These are phyloP conservation scores for Parasteatoda lunata DNA, from an alignment of 2,888 invertebrate species.

Conservation along the genomic window DNA sequence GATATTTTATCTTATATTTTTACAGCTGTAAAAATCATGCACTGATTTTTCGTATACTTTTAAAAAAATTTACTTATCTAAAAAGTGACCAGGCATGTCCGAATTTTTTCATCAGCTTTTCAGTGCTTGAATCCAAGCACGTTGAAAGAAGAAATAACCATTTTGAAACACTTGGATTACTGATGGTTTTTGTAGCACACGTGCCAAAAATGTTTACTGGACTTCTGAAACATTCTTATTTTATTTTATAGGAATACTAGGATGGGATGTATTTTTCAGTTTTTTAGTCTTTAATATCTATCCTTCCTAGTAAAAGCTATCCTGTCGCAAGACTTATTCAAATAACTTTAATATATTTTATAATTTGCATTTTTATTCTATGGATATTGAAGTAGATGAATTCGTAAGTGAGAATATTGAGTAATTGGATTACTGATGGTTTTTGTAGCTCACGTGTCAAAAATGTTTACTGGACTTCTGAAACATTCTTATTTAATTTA, in stretches of 20 bases:
- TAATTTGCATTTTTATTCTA: too few species aligned
- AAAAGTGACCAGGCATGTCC: constrained; percentile 27
- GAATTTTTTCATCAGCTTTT: neutral
- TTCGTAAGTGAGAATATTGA: neutral
- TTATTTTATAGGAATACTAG: too few species aligned
- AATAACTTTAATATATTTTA: too few species aligned
- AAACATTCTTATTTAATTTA: too few species aligned
- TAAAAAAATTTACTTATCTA: neutral
- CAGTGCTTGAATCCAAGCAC: constrained; percentile 34
- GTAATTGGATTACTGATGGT: constrained; percentile 26
- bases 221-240: neutral
- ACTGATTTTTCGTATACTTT: neutral
- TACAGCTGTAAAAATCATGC: too few species aligned
- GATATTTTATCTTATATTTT: too few species aligned
- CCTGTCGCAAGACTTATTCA: too few species aligned
- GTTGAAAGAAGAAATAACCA: constrained; percentile 48
- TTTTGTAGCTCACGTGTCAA: neutral
- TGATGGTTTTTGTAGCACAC: constrained; percentile 1
- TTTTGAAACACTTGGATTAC: constrained; percentile 32
- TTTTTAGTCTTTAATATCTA: too few species aligned
- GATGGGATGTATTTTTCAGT: too few species aligned
- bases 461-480: neutral
- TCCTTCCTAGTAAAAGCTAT: too few species aligned
- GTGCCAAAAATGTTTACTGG: neutral
- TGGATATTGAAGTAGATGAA: too few species aligned